Conservation (phyloP, 2,797 vertebrate genomes). For the Odontamblyopus rebecca region DNA sequence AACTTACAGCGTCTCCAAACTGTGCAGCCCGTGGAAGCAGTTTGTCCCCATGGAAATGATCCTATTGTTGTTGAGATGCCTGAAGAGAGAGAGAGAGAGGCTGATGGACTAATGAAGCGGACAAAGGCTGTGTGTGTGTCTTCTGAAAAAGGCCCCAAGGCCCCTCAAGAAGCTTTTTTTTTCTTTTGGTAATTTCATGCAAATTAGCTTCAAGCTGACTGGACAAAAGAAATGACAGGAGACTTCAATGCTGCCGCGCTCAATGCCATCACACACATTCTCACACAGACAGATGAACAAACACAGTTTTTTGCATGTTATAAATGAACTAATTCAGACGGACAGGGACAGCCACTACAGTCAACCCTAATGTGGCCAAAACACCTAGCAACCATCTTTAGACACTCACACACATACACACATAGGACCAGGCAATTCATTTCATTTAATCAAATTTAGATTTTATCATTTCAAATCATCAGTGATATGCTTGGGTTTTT, state of each 20-base stretch:
- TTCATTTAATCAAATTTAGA: neutral
- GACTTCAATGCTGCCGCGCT: conserved; percentile 63
- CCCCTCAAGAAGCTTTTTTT: conserved; percentile 60
- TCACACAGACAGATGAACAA: conserved; percentile 30
- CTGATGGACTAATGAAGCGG: conserved; percentile 68
- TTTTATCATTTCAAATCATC: neutral
- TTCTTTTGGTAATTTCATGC: conserved; percentile 70
- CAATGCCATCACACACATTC: conserved; percentile 57
- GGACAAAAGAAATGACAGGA: conserved; percentile 68
- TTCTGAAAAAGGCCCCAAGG: conserved; percentile 54
- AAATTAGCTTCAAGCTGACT: conserved; percentile 70
- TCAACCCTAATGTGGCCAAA: conserved; percentile 27
- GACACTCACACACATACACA: neutral
- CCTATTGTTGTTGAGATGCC: conserved; percentile 98
- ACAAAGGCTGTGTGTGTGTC: conserved; percentile 51
- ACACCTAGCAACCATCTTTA: conserved; percentile 28
- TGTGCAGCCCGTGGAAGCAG: conserved; percentile 89
- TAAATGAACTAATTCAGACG: conserved; percentile 43
- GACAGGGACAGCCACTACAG: conserved; percentile 28
- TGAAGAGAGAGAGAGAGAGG: conserved; percentile 72
- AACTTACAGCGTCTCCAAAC: conserved; percentile 72
- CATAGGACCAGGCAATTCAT: neutral
- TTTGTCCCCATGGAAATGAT: conserved; percentile 93
- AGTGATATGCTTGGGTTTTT: neutral
- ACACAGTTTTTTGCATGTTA: conserved; percentile 41